These are phyloP conservation scores for Carposina sasakii DNA, from an alignment of 1,140 invertebrate species.

Conservation along the genomic window DNA sequence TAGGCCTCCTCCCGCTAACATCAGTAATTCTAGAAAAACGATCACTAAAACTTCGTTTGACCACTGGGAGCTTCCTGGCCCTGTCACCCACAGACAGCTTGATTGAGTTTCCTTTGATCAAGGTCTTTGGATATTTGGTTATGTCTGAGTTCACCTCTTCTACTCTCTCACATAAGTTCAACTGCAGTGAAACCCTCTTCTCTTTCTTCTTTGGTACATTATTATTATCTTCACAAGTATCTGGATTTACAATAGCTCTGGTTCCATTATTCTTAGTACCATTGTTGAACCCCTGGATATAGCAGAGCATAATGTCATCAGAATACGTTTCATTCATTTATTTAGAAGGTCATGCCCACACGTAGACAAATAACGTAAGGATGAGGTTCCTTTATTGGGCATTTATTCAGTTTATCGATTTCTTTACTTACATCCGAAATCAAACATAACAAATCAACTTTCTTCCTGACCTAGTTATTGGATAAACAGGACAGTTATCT, in stretches of 20 bases:
- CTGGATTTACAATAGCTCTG: constrained; percentile 39
- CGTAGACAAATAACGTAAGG: too few species aligned
- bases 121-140: constrained; percentile 30
- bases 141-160: constrained; percentile 13
- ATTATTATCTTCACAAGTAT: too few species aligned
- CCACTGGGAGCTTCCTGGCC: constrained; percentile 36
- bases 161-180: constrained; percentile 11
- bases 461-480: too few species aligned
- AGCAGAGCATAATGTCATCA: constrained; percentile 68
- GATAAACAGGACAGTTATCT: too few species aligned
- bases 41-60: constrained; percentile 65
- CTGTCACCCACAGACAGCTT: constrained; percentile 40
- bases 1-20: constrained; percentile 43
- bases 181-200: constrained; percentile 35
- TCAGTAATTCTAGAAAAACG: constrained; percentile 58
- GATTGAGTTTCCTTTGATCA: constrained; percentile 42
- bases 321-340: constrained; percentile 66
- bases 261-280: too few species aligned
- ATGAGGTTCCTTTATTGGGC: too few species aligned
- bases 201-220: constrained; percentile 25
- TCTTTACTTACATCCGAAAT: too few species aligned
- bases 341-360: constrained; percentile 34
- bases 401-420: too few species aligned
- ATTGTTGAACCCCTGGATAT: constrained; percentile 59
- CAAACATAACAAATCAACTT: too few species aligned